Evolutionary conservation across 2,888 invertebrate species (phyloP), one percentile per base, ranked within the genome.

Genomic region (Ochlodes sylvanus): DNA sequence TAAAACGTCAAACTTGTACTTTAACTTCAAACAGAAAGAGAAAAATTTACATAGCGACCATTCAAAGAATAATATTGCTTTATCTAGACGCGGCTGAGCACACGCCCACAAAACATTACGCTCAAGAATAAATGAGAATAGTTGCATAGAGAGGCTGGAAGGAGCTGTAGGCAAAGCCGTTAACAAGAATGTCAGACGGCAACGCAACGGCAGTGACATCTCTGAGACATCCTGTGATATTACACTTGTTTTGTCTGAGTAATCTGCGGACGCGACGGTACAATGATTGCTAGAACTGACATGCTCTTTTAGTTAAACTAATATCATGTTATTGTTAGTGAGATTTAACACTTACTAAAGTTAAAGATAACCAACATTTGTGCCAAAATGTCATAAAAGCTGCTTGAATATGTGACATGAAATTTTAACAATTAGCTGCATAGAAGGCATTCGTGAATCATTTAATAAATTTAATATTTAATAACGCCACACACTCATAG

Each of bases 171-270:
- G 79, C 80, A 76, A 79, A 78, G 76, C 79, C 78, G 84, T 82
- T 89, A 91, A 92, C 89, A 90, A 92, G 92, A 90, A 87, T 79
- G 89, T 90, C 91, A 89, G 75, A 80, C 82, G 83, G 87, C 85
- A 86, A 84, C 85, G 86, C 86, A 83, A 83, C 83, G 80, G 76
- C 70, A 69, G 77, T 82, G 88, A 86, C 87, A 84, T 76, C 79
- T 82, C 76, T 75, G 82, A 84, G 84, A 85, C 86, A 81, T 82
- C 78, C 84, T 89, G 92, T 91, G 89, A 92, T 92, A 92, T 92
- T 91, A 89, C 84, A 88, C 86, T 87, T 83, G 85, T 82, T 77
- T 79, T 81, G 84, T 82, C 84, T 79, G 77, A 73, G 78, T 76
- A 82, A 82, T 81, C 34, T 62, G 10, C 52, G 15, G 62, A 61